Evolutionary conservation across 1,140 invertebrate species (phyloP).

Genomic region (Diploscapter pachys): DNA sequence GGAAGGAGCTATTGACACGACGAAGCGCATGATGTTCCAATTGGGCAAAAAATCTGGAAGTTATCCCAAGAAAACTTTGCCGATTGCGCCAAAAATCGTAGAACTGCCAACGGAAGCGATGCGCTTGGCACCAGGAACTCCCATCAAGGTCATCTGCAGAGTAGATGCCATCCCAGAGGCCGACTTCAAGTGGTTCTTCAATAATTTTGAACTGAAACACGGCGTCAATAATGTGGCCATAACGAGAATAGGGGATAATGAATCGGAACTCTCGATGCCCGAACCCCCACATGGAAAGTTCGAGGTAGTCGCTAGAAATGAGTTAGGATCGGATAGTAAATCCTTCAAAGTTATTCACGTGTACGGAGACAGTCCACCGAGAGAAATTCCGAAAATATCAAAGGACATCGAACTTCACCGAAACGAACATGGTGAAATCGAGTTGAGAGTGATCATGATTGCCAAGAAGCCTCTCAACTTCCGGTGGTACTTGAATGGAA

Average conservation of each 20-base stretch:
- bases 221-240: conserved; percentile 43
- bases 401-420: too few relatives aligned
- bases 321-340: conserved; percentile 40
- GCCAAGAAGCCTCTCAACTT: conserved; percentile 33
- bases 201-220: conserved; percentile 51
- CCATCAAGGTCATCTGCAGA: conserved; percentile 41
- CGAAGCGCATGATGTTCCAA: conserved; percentile 29
- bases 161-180: conserved; percentile 50
- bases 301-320: conserved; percentile 49
- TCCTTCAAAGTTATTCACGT: conserved; percentile 46
- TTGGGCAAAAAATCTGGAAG: conserved; percentile 24
- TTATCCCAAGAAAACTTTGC: conserved; percentile 35
- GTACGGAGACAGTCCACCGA: conserved; percentile 31
- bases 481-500: conserved; percentile 43
- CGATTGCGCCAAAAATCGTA: conserved; percentile 45
- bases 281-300: conserved; percentile 42
- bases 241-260: conserved; percentile 36
- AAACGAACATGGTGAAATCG: too few relatives aligned
- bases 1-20: too few relatives aligned
- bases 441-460: neutral
- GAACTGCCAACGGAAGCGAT: conserved; percentile 35
- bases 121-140: conserved; percentile 33
- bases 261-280: conserved; percentile 34
- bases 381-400: too few relatives aligned
- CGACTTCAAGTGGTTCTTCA: conserved; percentile 46